Conservation (phyloP, 37 sponge, comb jelly and placozoan genomes). For the Cliona cf. orientalis region DNA sequence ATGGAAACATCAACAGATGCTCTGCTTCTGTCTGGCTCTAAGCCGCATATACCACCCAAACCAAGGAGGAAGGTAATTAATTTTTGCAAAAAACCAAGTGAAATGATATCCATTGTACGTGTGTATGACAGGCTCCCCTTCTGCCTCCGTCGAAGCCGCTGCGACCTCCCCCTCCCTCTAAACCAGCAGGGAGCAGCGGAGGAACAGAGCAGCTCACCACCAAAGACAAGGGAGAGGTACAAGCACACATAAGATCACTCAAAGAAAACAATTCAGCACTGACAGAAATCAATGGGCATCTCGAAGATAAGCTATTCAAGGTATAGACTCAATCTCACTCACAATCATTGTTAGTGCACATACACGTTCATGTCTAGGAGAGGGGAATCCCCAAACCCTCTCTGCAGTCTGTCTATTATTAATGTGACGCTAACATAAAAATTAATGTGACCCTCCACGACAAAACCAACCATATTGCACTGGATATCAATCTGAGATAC, state of each 20-base stretch:
- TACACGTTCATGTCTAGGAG: no score
- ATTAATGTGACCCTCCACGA: no score
- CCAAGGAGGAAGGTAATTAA: constrained; percentile 5
- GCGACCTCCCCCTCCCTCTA: not conserved
- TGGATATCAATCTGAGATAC: no score
- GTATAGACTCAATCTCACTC: constrained; percentile 9
- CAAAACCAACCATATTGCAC: no score
- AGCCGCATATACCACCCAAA: not conserved
- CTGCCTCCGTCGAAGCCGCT: no score
- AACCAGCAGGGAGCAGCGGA: not conserved
- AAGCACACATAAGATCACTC: constrained; percentile 44
- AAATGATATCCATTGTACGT: not conserved
- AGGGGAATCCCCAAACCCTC: no score
- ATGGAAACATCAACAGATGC: constrained; percentile 8
- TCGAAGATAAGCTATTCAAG: constrained; percentile 51
- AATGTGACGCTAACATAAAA: no score
- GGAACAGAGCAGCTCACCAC: not conserved
- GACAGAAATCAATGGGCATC: constrained; percentile 39
- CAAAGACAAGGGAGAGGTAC: constrained; percentile 39
- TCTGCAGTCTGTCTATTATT: no score
- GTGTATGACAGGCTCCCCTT: not conserved
- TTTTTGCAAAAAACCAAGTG: not conserved
- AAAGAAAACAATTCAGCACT: constrained; percentile 55
- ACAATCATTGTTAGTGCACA: not conserved
- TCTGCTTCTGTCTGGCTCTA: constrained; percentile 2